Percentiles rank a stretch among this genome's conserved stretches.
These are phyloP conservation scores for Trissolcus basalis DNA, from an alignment of 1,140 invertebrate species.

Conservation along the genomic window DNA sequence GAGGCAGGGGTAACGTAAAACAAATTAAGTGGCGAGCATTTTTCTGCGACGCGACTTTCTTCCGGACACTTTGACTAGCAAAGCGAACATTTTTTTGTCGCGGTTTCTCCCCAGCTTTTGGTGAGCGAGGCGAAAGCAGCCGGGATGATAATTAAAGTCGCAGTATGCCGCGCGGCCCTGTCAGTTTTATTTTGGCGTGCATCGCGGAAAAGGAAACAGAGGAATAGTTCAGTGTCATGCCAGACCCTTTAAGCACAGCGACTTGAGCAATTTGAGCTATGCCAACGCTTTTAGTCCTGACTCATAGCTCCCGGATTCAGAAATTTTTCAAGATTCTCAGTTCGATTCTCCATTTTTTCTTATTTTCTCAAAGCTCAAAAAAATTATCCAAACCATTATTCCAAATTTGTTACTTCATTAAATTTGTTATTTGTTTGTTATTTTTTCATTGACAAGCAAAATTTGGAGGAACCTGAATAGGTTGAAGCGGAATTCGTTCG, in stretches of 20 bases:
- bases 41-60: not conserved
- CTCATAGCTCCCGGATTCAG: slow-evolving; percentile 61
- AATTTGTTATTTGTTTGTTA: too few relatives aligned
- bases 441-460: too few relatives aligned
- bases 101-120: not conserved
- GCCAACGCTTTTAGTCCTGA: slow-evolving; percentile 70
- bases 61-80: slow-evolving; percentile 1
- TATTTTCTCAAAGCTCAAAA: not conserved
- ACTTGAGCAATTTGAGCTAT: slow-evolving; percentile 65
- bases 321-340: not conserved
- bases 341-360: not conserved
- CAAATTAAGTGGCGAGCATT: not conserved
- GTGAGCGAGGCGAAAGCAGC: not conserved
- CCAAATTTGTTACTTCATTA: too few relatives aligned
- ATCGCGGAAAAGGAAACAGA: slow-evolving; percentile 52
- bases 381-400: too few relatives aligned
- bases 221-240: slow-evolving; percentile 64
- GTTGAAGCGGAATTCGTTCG: too few relatives aligned
- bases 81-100: not conserved
- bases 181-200: slow-evolving; percentile 56
- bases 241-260: slow-evolving; percentile 58
- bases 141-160: slow-evolving; percentile 8
- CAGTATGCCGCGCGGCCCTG: slow-evolving; percentile 7
- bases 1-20: too few relatives aligned
- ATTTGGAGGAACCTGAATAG: too few relatives aligned